Evolutionary conservation across 2,797 vertebrate genomes (phyloP), one percentile per base, ranked within the genome.

Genomic region (Ceryle rudis): DNA sequence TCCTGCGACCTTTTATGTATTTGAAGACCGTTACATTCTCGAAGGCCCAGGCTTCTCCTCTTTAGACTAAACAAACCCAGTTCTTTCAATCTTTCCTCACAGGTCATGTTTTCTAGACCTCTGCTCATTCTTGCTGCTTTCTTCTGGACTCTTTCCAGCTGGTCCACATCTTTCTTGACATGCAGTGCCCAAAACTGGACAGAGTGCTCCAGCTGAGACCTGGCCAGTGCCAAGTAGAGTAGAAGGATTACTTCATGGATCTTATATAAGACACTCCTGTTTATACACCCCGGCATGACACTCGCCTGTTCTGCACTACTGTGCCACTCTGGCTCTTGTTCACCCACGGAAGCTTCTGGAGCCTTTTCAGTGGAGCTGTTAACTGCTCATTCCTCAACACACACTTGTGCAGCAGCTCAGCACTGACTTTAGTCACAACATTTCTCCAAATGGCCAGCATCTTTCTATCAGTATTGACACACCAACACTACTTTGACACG

Each of bases 21-120:
- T 77, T 94, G 86, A 97, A 79, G 89, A 51, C 67, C 49, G 21
- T 22, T 90, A 72, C 72, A 58, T 66, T 73, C 52, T 88, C 14
- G 22, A 93, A 89, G 90, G 86, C 70, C 71, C 90, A 93, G 94
- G 93, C 92, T 91, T 81, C 65, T 81, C 82, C 83, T 79, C 90
- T 84, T 97, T 52, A 97, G 96, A 97, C 96, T 96, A 96, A 97
- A 97, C 95, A 96, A 96, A 96, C 90, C 62, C 90, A 73, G 11
- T 90, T 93, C 90, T 86, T 94, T 81, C 92, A 25, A 26, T 96
- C 96, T 93, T 93, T 94, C 93, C 93, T 94, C 95, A 94, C 49
- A 96, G 95, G 96, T 96, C 96, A 96, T 97, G 95, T 97, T 97
- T 97, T 83, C 92, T 89, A 84, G 95, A 97, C 96, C 96, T 96